Base-by-base conservation (phyloP, 2,888 invertebrate species). In the Drosophila kanekoi region DNA sequence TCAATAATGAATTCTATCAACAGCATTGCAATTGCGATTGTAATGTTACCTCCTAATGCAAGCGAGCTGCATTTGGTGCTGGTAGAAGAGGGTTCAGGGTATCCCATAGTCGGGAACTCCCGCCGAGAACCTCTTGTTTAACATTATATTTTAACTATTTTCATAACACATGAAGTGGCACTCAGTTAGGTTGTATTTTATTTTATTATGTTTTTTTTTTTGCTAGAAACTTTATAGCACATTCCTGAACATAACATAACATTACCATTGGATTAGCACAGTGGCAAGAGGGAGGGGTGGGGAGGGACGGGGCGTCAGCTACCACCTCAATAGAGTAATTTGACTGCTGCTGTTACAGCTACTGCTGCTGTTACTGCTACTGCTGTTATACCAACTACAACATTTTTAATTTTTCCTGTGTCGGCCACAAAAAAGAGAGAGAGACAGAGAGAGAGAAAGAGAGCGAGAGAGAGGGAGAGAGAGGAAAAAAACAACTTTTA, bases 341-440 rank as follows among this genome's bases (percentile, higher is more conserved):
- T 69, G 60, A 65, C 63, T 57, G 52, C 61, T 20, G 48, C 54
- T 57, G 28, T 44, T 63, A 41, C 44, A 33, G 33, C 13, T 37
- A 28, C 41, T 62, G 45, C 37, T 49, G 37, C 18, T 38, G 44
- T 37, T 41, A 14, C 16, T 32, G 32, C 14, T 23, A 40, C 53
- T 61, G 41, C 45, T 56, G 48, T 45, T 68, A 18, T 53, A 52
- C 45, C 45, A 63, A 59, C 63, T 41, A 63, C 53, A 61, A 67
- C 49, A 66, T 77, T 77, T 77, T 77, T 73, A 66, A 77, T 73
- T 77, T 77, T 77, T 77, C 73, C 77, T 73, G 77, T 70, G 64
- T 61, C 35, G 63, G 48, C 63, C 66, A 77, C 70, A 69, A 62
- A 77, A 72, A 72, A 53, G 20, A 53, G 33, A 18, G 38, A 35